phyloP scores from a whole-genome alignment of 2,888 invertebrate genomes.

The Amphipyra tragopoginis region DNA sequence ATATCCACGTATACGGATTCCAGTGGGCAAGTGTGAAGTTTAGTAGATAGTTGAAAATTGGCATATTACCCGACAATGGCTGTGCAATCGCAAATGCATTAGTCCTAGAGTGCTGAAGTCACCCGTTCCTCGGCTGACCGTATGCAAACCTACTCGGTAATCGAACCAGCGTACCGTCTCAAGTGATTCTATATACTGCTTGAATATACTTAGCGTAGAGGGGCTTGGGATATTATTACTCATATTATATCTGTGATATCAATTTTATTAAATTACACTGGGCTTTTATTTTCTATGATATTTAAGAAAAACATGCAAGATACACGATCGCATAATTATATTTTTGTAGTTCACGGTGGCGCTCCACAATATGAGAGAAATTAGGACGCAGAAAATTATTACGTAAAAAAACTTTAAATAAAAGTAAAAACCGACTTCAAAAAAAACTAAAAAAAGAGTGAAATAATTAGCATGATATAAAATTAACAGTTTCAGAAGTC shows the following conservation, averaged over 20 bases:
- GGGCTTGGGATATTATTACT: constrained; percentile 26
- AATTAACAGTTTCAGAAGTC: no score
- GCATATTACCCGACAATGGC: constrained; percentile 63
- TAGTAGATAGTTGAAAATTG: constrained; percentile 53
- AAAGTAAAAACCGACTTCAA: no score
- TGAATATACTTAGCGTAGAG: constrained; percentile 22
- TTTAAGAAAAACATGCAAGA: no score
- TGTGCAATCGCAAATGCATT: constrained; percentile 82
- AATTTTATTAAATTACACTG: constrained; percentile 10
- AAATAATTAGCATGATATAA: no score
- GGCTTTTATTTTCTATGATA: no score
- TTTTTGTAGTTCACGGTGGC: no score
- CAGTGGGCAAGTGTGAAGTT: constrained; percentile 30
- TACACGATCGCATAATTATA: no score
- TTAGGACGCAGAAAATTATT: no score
- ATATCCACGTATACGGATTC: not conserved
- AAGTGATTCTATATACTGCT: constrained; percentile 63
- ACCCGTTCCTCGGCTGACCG: constrained; percentile 49
- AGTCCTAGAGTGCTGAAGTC: constrained; percentile 66
- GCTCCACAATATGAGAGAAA: no score
- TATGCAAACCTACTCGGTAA: constrained; percentile 67
- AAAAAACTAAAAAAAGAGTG: no score
- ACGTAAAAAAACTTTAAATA: no score
- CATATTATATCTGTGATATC: constrained; percentile 16
- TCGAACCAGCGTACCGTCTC: constrained; percentile 65